Conservation (phyloP, 2,888 invertebrate species). For the Pollenia amentaria region DNA sequence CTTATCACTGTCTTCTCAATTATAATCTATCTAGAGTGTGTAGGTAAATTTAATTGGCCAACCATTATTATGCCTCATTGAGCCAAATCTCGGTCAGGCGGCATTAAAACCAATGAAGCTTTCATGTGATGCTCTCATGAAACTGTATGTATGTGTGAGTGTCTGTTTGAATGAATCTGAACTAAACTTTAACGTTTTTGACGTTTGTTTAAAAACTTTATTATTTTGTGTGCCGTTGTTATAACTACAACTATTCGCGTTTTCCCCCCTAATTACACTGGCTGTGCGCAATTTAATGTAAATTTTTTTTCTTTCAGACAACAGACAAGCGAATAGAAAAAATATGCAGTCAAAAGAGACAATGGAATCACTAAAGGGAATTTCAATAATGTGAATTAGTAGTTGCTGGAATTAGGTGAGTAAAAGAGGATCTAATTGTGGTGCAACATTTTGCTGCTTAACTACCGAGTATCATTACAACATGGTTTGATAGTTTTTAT, state of each 20-base stretch:
- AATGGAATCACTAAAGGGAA: conserved; percentile 36
- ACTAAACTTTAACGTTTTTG: conserved; percentile 18
- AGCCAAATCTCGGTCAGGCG: conserved; percentile 42
- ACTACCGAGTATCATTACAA: not conserved
- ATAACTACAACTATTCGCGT: conserved; percentile 14
- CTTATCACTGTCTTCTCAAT: not conserved
- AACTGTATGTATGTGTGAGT: not conserved
- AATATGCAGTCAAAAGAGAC: conserved; percentile 2
- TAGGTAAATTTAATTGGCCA: conserved; percentile 58
- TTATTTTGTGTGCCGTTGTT: not conserved
- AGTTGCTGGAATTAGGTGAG: conserved; percentile 29
- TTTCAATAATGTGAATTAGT: conserved; percentile 29
- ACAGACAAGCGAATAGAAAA: not conserved
- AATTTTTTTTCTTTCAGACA: not conserved
- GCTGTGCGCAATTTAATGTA: conserved; percentile 23
- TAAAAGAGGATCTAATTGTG: conserved; percentile 48
- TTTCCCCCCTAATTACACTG: conserved; percentile 44
- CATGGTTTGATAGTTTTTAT: not conserved
- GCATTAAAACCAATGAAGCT: conserved; percentile 41
- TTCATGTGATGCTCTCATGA: not conserved
- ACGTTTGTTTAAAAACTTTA: conserved; percentile 20
- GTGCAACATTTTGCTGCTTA: conserved; percentile 24
- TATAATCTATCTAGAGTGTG: not conserved
- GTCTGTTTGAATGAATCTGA: not conserved
- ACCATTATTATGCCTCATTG: conserved; percentile 65